Conservation (phyloP, 2,888 invertebrate species). For the Pandemis heparana region DNA sequence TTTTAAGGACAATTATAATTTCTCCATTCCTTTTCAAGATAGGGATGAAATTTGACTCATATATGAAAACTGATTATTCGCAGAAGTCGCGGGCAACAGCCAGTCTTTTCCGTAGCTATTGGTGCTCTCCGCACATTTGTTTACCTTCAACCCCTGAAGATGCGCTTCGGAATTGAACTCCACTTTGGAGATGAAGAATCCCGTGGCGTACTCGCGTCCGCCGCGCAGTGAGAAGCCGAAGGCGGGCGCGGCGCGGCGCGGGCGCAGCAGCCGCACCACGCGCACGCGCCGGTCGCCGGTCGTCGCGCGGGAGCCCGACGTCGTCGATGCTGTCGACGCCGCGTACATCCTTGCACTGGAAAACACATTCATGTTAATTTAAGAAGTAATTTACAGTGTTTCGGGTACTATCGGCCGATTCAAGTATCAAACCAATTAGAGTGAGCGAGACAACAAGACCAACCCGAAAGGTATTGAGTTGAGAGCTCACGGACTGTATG, state of each 20-base stretch:
- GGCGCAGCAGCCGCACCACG: conserved; percentile 74
- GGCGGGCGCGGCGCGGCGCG: conserved; percentile 83
- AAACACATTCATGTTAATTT: conserved; percentile 32
- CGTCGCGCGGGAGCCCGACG: conserved; percentile 70
- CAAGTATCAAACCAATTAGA: not conserved
- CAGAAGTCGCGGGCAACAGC: no score
- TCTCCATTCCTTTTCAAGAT: no score
- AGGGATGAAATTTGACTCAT: no score
- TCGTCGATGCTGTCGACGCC: conserved; percentile 72
- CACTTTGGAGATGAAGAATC: conserved; percentile 96
- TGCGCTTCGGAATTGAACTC: conserved; percentile 95
- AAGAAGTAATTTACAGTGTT: not conserved
- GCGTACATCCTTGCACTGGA: conserved; percentile 70
- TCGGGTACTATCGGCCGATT: not conserved
- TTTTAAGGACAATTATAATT: no score
- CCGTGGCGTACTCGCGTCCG: conserved; percentile 96
- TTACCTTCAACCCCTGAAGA: conserved; percentile 93
- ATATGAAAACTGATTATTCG: no score
- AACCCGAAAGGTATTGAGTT: no score
- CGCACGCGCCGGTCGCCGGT: conserved; percentile 72
- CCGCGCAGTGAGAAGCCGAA: conserved; percentile 94
- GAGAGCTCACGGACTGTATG: no score
- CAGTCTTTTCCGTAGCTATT: no score
- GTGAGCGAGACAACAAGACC: no score
- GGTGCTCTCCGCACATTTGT: conserved; percentile 46